Evolutionary conservation across 2,888 invertebrate genomes (phyloP).

Genomic region (Colletes collaris): DNA sequence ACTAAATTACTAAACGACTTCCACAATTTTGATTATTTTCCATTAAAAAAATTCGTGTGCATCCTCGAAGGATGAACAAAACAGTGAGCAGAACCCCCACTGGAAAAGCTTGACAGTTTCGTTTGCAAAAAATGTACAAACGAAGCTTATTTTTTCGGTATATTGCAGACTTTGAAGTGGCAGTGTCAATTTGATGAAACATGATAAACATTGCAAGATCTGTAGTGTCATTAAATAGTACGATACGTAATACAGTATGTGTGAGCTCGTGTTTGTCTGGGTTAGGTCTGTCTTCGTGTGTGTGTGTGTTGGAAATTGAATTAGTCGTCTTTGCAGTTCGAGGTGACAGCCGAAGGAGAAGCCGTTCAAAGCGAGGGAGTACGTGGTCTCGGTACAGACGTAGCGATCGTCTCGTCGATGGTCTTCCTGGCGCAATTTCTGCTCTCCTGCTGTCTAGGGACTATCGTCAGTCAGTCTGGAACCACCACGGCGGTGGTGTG

Average conservation of each 20-base stretch:
- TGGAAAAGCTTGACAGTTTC: too few species aligned
- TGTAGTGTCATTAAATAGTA: slow-evolving; percentile 20
- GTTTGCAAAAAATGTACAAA: too few species aligned
- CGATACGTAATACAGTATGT: background rate
- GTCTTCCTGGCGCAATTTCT: slow-evolving; percentile 97
- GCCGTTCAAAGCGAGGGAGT: slow-evolving; percentile 86
- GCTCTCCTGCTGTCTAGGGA: slow-evolving; percentile 93
- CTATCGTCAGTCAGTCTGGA: slow-evolving; percentile 90
- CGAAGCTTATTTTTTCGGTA: too few species aligned
- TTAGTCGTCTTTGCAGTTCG: slow-evolving; percentile 84
- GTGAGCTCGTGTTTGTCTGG: background rate
- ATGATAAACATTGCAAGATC: background rate
- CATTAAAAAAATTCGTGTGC: too few species aligned
- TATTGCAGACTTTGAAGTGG: background rate
- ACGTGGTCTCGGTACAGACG: slow-evolving; percentile 97
- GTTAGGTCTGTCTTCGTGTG: background rate
- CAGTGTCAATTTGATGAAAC: slow-evolving; percentile 8
- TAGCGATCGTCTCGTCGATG: slow-evolving; percentile 97
- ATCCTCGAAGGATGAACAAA: too few species aligned
- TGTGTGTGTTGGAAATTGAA: slow-evolving; percentile 22
- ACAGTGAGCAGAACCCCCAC: too few species aligned
- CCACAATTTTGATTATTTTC: too few species aligned
- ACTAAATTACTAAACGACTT: too few species aligned
- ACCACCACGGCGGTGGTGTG: slow-evolving; percentile 95
- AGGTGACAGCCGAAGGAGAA: slow-evolving; percentile 85